phyloP scores from a whole-genome alignment of 2,113 vertebrate genomes.

The Phyllostomus discolor region DNA sequence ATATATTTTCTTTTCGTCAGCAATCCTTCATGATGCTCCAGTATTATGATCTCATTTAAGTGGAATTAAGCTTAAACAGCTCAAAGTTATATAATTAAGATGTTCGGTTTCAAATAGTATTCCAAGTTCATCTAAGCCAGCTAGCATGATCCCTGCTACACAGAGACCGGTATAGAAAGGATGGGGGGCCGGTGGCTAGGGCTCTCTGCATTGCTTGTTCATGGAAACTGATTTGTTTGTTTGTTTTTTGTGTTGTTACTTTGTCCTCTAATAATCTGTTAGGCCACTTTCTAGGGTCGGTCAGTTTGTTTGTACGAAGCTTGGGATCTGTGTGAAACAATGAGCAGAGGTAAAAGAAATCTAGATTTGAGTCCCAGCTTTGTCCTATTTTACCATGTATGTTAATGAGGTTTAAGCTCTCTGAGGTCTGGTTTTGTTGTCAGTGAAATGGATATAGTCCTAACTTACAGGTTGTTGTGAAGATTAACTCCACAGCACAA shows the following conservation, averaged over 20 bases:
- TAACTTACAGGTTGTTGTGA: neutral
- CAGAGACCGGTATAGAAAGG: neutral
- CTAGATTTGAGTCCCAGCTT: neutral
- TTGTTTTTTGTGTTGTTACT: neutral
- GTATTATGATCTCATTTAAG: constrained; percentile 17
- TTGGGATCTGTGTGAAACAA: neutral
- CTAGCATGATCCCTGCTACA: neutral
- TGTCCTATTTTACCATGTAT: neutral
- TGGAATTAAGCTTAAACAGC: constrained; percentile 6
- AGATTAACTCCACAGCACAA: neutral
- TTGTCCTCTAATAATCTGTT: neutral
- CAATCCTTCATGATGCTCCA: neutral
- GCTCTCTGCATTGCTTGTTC: neutral
- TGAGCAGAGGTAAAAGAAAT: neutral
- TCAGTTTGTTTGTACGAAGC: neutral
- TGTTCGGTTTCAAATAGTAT: neutral
- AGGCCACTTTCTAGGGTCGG: neutral
- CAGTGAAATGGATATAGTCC: neutral
- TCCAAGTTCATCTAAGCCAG: neutral
- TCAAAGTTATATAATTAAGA: neutral
- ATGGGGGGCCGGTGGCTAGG: neutral
- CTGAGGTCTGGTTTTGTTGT: constrained; percentile 4
- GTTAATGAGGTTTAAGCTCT: neutral
- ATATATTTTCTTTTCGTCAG: neutral
- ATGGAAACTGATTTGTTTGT: neutral